Evolutionary conservation across 2,888 invertebrate genomes (phyloP).

Genomic region (Ceramica pisi): DNA sequence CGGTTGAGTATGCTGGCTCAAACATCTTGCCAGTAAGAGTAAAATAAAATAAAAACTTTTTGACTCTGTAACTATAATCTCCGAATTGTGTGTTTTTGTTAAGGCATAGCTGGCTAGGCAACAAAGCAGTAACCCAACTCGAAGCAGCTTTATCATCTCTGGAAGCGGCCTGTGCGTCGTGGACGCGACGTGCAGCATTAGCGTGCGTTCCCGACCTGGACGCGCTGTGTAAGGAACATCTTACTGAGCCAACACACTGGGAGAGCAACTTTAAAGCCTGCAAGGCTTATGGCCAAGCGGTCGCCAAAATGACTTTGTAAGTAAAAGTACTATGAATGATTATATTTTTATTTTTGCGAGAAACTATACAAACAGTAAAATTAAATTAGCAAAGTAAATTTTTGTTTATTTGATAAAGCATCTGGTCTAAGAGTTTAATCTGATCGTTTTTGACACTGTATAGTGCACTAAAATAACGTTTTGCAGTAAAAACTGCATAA

Average conservation of each 20-base stretch:
- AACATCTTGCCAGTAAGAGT: too few species aligned
- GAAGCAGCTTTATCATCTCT: constrained; percentile 93
- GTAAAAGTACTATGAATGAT: constrained; percentile 59
- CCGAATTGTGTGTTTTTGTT: too few species aligned
- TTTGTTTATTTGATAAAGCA: neutral
- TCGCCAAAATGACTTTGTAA: constrained; percentile 97
- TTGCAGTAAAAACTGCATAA: neutral
- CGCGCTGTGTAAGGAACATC: constrained; percentile 92
- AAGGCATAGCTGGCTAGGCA: constrained; percentile 94
- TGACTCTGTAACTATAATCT: too few species aligned
- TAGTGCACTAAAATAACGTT: neutral
- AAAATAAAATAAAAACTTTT: too few species aligned
- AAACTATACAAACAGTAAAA: too few species aligned
- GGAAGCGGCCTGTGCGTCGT: constrained; percentile 91
- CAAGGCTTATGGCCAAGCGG: constrained; percentile 97
- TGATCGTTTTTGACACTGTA: neutral
- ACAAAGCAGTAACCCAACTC: constrained; percentile 93
- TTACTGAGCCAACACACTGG: constrained; percentile 95
- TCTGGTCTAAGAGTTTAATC: too few species aligned
- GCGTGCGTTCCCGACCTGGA: constrained; percentile 94
- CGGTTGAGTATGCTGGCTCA: too few species aligned
- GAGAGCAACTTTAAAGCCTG: constrained; percentile 96
- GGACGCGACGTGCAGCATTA: constrained; percentile 94
- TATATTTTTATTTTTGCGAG: too few species aligned
- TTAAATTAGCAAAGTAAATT: too few species aligned